phyloP scores from a whole-genome alignment of 2,888 invertebrate genomes.

The Hirudinaria manillensis region DNA sequence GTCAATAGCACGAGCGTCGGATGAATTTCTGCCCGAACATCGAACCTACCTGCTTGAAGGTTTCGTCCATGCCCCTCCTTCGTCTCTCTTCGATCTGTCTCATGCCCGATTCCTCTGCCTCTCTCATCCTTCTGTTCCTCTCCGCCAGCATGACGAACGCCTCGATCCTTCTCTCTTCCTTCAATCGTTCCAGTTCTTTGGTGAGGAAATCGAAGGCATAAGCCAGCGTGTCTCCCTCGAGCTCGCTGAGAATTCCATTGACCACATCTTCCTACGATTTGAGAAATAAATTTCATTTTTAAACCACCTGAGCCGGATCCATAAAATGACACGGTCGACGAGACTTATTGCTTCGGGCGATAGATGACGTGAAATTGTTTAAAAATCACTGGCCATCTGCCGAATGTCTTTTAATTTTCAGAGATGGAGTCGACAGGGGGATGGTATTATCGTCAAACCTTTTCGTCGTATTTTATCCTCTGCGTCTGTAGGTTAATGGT shows the following conservation, averaged over 20 bases:
- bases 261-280: constrained; percentile 45
- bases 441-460: not conserved
- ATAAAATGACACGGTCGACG: not conserved
- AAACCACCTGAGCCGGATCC: not conserved
- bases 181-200: constrained; percentile 70
- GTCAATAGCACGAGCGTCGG: not conserved
- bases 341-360: not conserved
- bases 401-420: not conserved
- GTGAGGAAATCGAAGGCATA: constrained; percentile 69
- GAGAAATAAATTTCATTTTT: not conserved
- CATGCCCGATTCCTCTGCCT: constrained; percentile 73
- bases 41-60: constrained; percentile 64
- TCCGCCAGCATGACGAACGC: constrained; percentile 73
- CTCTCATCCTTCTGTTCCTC: constrained; percentile 68
- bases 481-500: constrained; percentile 41
- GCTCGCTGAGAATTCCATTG: constrained; percentile 63
- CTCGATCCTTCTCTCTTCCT: constrained; percentile 73
- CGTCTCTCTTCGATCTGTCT: constrained; percentile 70
- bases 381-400: no score
- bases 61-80: constrained; percentile 70
- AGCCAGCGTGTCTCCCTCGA: constrained; percentile 67
- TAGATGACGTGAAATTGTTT: no score
- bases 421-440: not conserved
- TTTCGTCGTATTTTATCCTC: not conserved
- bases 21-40: not conserved